These are phyloP conservation scores for Archips crataeganus DNA, from an alignment of 2,888 invertebrate species.

Conservation along the genomic window DNA sequence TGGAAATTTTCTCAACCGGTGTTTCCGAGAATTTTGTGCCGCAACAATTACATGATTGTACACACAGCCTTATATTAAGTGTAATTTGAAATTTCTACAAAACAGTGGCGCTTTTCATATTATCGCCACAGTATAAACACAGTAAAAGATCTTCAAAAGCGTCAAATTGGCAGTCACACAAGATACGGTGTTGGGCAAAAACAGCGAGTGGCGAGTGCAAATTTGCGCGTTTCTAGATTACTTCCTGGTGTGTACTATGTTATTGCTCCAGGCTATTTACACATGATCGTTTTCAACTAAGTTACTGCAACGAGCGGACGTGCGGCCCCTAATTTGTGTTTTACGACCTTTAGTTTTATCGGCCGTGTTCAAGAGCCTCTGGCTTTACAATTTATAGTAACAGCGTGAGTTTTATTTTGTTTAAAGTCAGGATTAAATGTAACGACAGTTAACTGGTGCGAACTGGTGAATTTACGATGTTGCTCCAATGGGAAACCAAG, in stretches of 20 bases:
- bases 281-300: slow-evolving; percentile 47
- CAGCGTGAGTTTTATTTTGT: slow-evolving; percentile 27
- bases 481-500: too few relatives aligned
- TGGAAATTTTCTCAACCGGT: background rate
- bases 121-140: slow-evolving; percentile 17
- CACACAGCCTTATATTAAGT: background rate
- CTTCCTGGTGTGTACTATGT: background rate
- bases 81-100: slow-evolving; percentile 37
- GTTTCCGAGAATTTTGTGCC: slow-evolving; percentile 4
- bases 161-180: background rate
- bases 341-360: slow-evolving; percentile 48
- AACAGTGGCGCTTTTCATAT: slow-evolving; percentile 36
- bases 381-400: slow-evolving; percentile 43
- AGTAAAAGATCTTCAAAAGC: background rate
- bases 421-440: slow-evolving; percentile 16
- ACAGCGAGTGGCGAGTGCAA: background rate
- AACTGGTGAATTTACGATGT: too few relatives aligned
- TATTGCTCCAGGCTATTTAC: slow-evolving; percentile 44
- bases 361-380: slow-evolving; percentile 43
- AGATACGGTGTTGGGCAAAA: background rate
- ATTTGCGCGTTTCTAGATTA: background rate
- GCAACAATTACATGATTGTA: slow-evolving; percentile 8
- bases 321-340: slow-evolving; percentile 47
- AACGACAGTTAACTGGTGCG: background rate
- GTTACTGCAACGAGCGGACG: slow-evolving; percentile 48